Evolutionary conservation across 2,113 vertebrate genomes (phyloP), one percentile per base, ranked within the genome.

Genomic region (Synodontis membranacea): DNA sequence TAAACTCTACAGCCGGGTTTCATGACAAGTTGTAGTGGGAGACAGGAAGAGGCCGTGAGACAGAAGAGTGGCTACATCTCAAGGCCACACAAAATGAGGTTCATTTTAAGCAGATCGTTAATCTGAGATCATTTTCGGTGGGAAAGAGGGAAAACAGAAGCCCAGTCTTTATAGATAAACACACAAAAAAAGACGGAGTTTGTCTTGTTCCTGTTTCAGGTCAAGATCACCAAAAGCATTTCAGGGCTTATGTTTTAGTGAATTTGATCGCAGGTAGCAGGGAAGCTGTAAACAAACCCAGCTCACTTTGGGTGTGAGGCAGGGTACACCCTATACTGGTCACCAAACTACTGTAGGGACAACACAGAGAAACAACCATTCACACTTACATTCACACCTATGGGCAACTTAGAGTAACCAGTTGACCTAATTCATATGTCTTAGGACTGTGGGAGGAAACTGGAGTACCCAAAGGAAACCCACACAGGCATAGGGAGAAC

Each of bases 81-180:
- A 82, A 74, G 80, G 82, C 50, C 82, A 85, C 52, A 46, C 15
- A 60, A 87, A 76, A 76, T 81, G 44, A n/a, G 56, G 56, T 66
- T 76, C 42, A n/a, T 76, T 86, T 66, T 83, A 54, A 60, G 50
- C 64, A 87, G 68, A 76, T 56, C 56, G 12, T 10, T 39, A 56
- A 80, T 80, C 42, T 50, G 72, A n/a, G 42, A 58, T 80, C 39
- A 46, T 56, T 79, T 62, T 80, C 78, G 23, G 54, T 52, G 60
- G 52, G 48, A 74, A 68, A 68, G 4, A 75, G 66, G 15, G 52
- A 60, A 56, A 48, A 52, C 58, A 79, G 31, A 66, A 4, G n/a
- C 52, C 11, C 44, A 62, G 8, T 82, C 10, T 82, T 82, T 66
- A 48, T 46, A 62, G 56, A 46, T 44, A 60, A 28, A 82, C 21